Percentiles rank a stretch among this genome's conserved stretches.
Evolutionary conservation across 2,888 invertebrate species (phyloP).

Genomic region (Stratiomys singularior): DNA sequence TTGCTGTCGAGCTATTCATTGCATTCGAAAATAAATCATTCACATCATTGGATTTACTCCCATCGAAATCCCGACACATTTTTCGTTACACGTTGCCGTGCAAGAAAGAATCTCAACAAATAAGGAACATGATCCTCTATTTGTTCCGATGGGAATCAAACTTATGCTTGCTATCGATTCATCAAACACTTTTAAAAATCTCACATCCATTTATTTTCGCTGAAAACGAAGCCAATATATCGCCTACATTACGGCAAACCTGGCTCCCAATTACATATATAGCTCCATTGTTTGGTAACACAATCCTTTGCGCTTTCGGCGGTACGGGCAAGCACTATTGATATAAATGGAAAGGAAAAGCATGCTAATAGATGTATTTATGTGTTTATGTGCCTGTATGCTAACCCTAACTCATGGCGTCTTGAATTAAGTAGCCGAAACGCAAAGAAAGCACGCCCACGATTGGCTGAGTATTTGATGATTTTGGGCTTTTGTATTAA

Average conservation of each 20-base stretch:
- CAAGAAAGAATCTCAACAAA: neutral
- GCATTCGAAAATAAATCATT: neutral
- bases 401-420: neutral
- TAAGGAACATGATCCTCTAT: constrained; percentile 21
- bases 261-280: constrained; percentile 14
- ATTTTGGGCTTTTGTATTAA: neutral
- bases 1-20: too few species aligned
- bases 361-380: neutral
- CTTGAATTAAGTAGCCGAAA: constrained; percentile 29
- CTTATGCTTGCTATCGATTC: constrained; percentile 13
- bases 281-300: constrained; percentile 30
- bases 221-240: neutral
- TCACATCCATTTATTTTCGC: constrained; percentile 23
- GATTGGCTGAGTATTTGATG: neutral
- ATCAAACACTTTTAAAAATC: neutral
- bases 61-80: neutral
- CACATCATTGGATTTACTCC: neutral
- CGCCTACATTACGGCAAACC: neutral
- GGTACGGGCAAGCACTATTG: constrained; percentile 13
- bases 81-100: neutral
- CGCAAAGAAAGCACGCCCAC: neutral
- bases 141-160: constrained; percentile 17
- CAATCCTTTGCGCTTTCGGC: constrained; percentile 8
- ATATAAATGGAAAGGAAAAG: constrained; percentile 34
- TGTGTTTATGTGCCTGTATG: neutral